These are phyloP conservation scores for Eutolmus rufibarbis DNA, from an alignment of 2,888 invertebrate genomes.

Conservation along the genomic window DNA sequence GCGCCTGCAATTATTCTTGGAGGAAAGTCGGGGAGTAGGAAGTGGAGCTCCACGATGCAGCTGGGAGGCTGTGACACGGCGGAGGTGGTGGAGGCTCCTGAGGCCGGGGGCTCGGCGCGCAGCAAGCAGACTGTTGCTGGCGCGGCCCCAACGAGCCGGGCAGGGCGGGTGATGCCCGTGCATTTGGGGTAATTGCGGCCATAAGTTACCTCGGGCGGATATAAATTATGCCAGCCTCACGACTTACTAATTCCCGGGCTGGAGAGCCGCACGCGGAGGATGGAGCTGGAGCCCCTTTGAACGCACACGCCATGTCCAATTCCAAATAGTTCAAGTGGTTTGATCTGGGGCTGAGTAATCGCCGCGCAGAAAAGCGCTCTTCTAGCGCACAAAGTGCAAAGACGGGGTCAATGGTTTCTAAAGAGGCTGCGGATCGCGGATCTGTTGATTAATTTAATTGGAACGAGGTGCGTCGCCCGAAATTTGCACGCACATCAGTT, in stretches of 20 bases:
- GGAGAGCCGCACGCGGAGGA: background rate
- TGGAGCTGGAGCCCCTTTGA: background rate
- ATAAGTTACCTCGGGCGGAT: slow-evolving; percentile 29
- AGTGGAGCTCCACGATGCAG: background rate
- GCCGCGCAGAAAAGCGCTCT: background rate
- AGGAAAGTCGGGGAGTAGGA: background rate
- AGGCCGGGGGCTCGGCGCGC: background rate
- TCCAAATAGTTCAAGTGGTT: background rate
- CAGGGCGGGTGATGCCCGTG: background rate
- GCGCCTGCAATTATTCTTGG: background rate
- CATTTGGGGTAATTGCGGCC: slow-evolving; percentile 6
- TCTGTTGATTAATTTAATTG: background rate
- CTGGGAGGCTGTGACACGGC: background rate
- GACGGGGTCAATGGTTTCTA: background rate
- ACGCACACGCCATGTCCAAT: background rate
- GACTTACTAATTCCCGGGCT: slow-evolving; percentile 34
- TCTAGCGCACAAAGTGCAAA: background rate
- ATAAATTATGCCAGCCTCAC: slow-evolving; percentile 45
- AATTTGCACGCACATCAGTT: background rate
- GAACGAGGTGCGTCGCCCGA: background rate
- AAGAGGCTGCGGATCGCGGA: background rate
- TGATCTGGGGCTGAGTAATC: background rate
- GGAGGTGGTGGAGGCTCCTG: background rate
- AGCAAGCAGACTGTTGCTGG: background rate
- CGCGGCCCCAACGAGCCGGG: background rate